phyloP scores from a whole-genome alignment of 2,113 vertebrate genomes.

The Redunca redunca region DNA sequence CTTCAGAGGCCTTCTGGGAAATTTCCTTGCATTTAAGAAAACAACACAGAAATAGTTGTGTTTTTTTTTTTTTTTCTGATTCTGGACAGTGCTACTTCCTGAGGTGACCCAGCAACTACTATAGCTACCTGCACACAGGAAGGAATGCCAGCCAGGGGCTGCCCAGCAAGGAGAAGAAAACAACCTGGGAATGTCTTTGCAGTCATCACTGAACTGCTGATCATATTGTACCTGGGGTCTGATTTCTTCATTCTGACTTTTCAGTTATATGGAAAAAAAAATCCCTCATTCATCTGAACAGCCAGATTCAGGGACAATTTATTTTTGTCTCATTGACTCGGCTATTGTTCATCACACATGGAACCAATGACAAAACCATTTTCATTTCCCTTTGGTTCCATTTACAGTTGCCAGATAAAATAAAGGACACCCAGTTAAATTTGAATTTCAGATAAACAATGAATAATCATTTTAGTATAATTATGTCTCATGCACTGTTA shows the following conservation, averaged over 20 bases:
- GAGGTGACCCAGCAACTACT: neutral
- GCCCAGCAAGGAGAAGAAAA: neutral
- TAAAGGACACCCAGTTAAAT: neutral
- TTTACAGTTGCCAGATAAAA: neutral
- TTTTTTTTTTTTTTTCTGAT: neutral
- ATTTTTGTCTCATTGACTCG: neutral
- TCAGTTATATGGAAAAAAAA: neutral
- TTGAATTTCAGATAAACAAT: neutral
- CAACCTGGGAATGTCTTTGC: neutral
- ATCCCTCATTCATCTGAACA: neutral
- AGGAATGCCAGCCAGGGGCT: neutral
- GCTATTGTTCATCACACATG: neutral
- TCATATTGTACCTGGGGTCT: neutral
- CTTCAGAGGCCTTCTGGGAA: neutral
- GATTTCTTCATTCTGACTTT: neutral
- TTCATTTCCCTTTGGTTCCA: neutral
- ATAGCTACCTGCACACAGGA: fast-evolving
- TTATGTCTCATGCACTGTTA: neutral
- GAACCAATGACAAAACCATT: neutral
- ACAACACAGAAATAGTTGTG: neutral
- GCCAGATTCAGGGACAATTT: neutral
- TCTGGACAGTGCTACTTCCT: neutral
- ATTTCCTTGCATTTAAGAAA: neutral
- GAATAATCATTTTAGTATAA: neutral
- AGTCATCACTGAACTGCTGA: neutral